A percentile compares a stretch with the other conserved stretches of the same genome.
Conservation (phyloP, 2,113 vertebrate genomes). For the Catharus minimus region DNA sequence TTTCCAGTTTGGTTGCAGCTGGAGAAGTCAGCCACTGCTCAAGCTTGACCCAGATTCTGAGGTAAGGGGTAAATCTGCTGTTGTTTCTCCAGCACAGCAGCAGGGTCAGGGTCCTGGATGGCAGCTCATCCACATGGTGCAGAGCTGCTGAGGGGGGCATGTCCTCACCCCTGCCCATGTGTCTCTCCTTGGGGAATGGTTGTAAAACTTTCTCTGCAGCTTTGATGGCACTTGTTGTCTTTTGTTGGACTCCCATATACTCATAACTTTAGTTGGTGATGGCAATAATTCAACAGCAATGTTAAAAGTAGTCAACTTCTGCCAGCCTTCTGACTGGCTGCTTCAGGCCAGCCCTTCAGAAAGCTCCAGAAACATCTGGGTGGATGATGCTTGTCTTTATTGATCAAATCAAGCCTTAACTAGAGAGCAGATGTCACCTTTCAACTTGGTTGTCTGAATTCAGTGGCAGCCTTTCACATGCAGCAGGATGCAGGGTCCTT, state of each 20-base stretch:
- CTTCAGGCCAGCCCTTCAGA: neutral
- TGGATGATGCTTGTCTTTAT: neutral
- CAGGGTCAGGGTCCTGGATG: neutral
- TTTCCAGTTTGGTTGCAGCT: neutral
- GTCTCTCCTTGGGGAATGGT: neutral
- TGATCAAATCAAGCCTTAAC: neutral
- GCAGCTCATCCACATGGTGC: fast-evolving
- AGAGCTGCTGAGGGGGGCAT: neutral
- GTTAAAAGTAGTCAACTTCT: neutral
- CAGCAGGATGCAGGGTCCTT: neutral
- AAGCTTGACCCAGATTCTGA: neutral
- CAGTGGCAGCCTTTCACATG: neutral
- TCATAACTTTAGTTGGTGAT: neutral
- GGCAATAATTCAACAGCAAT: neutral
- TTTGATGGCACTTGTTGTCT: neutral
- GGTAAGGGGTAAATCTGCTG: neutral
- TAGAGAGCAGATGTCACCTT: neutral
- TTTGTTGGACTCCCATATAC: neutral
- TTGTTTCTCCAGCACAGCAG: neutral
- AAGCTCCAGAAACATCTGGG: neutral
- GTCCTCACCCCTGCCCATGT: neutral
- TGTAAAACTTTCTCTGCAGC: neutral
- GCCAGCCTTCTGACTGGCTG: neutral
- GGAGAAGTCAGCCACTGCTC: neutral
- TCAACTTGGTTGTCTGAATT: neutral